phyloP scores from a whole-genome alignment of 1,140 invertebrate species.

The Megathymus violae region DNA sequence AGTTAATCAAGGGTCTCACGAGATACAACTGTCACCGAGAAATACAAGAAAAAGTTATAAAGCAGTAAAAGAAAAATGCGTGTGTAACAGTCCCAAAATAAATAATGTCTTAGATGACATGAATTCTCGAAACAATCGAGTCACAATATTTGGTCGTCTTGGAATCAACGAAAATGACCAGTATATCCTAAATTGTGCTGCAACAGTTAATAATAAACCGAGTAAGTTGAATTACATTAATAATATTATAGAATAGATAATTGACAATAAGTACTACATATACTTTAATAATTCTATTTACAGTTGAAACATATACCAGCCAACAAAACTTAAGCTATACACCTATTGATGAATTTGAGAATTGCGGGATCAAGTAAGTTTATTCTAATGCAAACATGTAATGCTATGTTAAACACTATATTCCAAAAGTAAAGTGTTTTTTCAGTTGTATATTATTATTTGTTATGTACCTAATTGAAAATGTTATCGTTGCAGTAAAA shows the following conservation, averaged over 20 bases:
- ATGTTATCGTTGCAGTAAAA: slow-evolving; percentile 45
- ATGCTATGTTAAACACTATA: too few species aligned
- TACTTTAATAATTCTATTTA: slow-evolving; percentile 15
- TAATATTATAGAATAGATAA: not conserved
- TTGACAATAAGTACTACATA: too few species aligned
- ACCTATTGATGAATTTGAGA: slow-evolving; percentile 3
- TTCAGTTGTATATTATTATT: too few species aligned
- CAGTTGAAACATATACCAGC: slow-evolving; percentile 22
- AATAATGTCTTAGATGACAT: slow-evolving; percentile 22
- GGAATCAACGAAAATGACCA: slow-evolving; percentile 57
- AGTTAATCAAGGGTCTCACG: not conserved
- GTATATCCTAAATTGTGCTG: slow-evolving; percentile 63
- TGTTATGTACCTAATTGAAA: not conserved
- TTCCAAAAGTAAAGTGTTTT: too few species aligned
- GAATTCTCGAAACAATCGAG: slow-evolving; percentile 44
- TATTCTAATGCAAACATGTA: too few species aligned
- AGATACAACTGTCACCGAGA: not conserved
- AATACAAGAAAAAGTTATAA: slow-evolving; percentile 3
- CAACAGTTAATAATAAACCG: slow-evolving; percentile 59
- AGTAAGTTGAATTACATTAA: slow-evolving; percentile 45
- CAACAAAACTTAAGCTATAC: slow-evolving; percentile 30
- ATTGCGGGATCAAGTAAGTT: slow-evolving; percentile 17
- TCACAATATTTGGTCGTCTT: slow-evolving; percentile 61
- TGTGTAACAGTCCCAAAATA: slow-evolving; percentile 15
- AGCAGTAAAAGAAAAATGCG: slow-evolving; percentile 28